These are phyloP conservation scores for Caenorhabditis drosophilae DNA, from an alignment of 2,888 invertebrate species.

Conservation along the genomic window DNA sequence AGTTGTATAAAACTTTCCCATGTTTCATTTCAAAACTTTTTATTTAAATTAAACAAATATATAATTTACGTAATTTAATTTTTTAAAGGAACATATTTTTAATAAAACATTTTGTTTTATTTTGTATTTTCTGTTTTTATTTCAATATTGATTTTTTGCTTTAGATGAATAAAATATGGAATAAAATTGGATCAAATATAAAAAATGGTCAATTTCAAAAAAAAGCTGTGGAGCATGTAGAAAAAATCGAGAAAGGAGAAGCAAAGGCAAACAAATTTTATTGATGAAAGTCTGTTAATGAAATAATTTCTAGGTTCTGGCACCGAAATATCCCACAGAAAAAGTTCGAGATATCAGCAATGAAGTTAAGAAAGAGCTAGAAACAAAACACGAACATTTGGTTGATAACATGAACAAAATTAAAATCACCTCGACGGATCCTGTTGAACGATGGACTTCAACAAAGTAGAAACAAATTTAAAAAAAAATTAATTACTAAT, in stretches of 20 bases:
- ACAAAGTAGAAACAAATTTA: constrained; percentile 37
- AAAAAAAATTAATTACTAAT: neutral
- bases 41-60: too few species aligned
- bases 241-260: constrained; percentile 44
- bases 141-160: neutral
- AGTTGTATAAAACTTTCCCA: too few species aligned
- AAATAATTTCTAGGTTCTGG: constrained; percentile 27
- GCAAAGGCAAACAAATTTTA: constrained; percentile 22
- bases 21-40: too few species aligned
- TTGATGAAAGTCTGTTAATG: neutral
- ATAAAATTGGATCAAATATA: constrained; percentile 41
- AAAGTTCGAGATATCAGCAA: constrained; percentile 44
- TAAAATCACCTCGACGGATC: constrained; percentile 57
- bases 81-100: too few species aligned
- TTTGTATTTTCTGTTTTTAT: constrained; percentile 3
- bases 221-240: constrained; percentile 48
- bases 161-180: constrained; percentile 52
- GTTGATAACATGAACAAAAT: constrained; percentile 62
- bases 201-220: constrained; percentile 50
- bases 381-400: constrained; percentile 49
- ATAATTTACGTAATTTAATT: too few species aligned
- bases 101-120: constrained; percentile 3
- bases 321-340: constrained; percentile 62
- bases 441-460: constrained; percentile 52
- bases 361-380: constrained; percentile 47